Conservation (phyloP, 2,113 vertebrate species). For the Gallinago jamesoni region DNA sequence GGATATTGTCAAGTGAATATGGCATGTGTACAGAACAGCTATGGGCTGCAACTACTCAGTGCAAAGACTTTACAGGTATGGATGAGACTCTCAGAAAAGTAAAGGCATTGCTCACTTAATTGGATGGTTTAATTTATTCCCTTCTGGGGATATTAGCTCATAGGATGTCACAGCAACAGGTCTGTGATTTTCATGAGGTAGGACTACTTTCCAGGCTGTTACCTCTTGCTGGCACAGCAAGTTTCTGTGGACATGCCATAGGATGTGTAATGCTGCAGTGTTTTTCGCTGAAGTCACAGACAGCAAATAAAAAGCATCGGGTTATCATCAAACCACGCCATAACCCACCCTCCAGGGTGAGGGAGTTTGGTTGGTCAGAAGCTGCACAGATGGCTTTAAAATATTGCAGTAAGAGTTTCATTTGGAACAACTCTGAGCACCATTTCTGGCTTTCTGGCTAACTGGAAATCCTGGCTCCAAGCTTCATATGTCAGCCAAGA, state of each 20-base stretch:
- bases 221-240: neutral
- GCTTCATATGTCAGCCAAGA: neutral
- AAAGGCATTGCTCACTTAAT: neutral
- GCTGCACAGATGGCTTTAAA: neutral
- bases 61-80: neutral
- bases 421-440: neutral
- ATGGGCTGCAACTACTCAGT: neutral
- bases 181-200: neutral
- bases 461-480: neutral
- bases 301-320: neutral
- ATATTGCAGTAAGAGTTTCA: neutral
- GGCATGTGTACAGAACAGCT: neutral
- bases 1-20: neutral
- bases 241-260: neutral
- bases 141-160: neutral
- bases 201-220: neutral
- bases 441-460: neutral
- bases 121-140: neutral
- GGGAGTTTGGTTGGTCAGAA: neutral
- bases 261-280: neutral
- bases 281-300: slow-evolving; percentile 25
- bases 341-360: neutral
- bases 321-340: neutral
- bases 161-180: neutral
- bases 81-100: neutral